phyloP scores from a whole-genome alignment of 1,140 invertebrate species.

The Drosophila suzukii region DNA sequence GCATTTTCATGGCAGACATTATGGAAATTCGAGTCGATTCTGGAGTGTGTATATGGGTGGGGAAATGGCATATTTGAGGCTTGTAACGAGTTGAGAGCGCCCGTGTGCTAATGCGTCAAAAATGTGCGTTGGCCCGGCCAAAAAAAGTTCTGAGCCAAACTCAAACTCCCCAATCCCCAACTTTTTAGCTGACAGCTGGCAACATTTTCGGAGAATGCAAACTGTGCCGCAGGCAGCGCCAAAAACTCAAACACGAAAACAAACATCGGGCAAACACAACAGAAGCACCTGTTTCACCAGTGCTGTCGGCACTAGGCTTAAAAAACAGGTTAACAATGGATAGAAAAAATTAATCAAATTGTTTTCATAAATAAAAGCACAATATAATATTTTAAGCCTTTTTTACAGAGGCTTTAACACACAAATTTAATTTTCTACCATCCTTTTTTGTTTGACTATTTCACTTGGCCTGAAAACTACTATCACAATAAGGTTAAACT shows the following conservation, averaged over 20 bases:
- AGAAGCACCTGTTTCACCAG: constrained; percentile 11
- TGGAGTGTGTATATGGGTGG: constrained; percentile 45
- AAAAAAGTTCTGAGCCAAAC: constrained; percentile 49
- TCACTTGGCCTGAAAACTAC: neutral
- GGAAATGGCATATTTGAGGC: constrained; percentile 78
- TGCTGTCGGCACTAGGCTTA: neutral
- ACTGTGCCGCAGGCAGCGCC: constrained; percentile 24
- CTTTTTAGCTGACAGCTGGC: constrained; percentile 39
- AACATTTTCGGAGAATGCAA: constrained; percentile 29
- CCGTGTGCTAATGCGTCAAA: constrained; percentile 72
- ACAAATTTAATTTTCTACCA: too few relatives aligned
- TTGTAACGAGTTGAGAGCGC: constrained; percentile 69
- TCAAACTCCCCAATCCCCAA: constrained; percentile 26
- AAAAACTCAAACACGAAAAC: constrained; percentile 38
- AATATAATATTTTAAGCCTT: too few relatives aligned
- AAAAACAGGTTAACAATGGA: neutral
- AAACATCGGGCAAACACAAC: constrained; percentile 29
- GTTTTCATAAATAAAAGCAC: neutral
- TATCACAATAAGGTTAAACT: neutral
- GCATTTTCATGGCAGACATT: constrained; percentile 82
- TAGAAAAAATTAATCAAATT: neutral
- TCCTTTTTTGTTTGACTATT: too few relatives aligned
- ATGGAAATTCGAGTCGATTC: constrained; percentile 81
- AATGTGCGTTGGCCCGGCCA: constrained; percentile 66
- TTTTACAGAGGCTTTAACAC: too few relatives aligned